These are phyloP conservation scores for Sycobia sp. DNA, from an alignment of 1,140 invertebrate species.

Conservation along the genomic window DNA sequence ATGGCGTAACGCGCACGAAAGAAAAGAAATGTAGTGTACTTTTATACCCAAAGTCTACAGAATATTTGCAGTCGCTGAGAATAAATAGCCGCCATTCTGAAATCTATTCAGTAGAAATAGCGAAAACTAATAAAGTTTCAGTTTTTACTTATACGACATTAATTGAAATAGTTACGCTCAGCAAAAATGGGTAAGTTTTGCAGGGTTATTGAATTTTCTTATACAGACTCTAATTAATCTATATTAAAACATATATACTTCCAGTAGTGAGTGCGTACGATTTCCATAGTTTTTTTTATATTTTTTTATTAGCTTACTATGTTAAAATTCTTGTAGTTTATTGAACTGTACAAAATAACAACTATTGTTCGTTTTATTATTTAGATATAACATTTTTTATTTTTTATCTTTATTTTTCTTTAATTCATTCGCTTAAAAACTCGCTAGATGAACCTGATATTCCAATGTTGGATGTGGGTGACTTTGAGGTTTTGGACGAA, in stretches of 20 bases:
- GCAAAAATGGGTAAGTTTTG: conserved; percentile 16
- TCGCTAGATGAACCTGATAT: conserved; percentile 36
- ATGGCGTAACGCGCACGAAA: conserved; percentile 19
- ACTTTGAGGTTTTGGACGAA: conserved; percentile 48
- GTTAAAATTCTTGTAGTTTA: too few relatives aligned
- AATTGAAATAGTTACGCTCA: neutral
- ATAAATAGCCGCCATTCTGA: neutral
- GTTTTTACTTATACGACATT: neutral
- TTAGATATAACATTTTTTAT: too few relatives aligned
- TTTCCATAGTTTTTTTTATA: too few relatives aligned
- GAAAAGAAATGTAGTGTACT: neutral
- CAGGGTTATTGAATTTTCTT: neutral
- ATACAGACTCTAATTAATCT: too few relatives aligned
- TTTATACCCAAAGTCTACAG: neutral
- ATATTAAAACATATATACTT: too few relatives aligned
- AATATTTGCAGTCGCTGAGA: neutral
- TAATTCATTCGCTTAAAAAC: too few relatives aligned
- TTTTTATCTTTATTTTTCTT: too few relatives aligned
- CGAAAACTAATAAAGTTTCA: neutral
- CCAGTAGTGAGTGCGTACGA: too few relatives aligned
- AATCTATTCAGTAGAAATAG: neutral
- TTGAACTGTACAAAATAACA: too few relatives aligned
- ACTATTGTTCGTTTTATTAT: too few relatives aligned
- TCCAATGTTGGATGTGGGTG: conserved; percentile 41
- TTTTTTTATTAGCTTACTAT: too few relatives aligned